Evolutionary conservation across 2,797 vertebrate species (phyloP).

Genomic region (Halcyon chelicuti): DNA sequence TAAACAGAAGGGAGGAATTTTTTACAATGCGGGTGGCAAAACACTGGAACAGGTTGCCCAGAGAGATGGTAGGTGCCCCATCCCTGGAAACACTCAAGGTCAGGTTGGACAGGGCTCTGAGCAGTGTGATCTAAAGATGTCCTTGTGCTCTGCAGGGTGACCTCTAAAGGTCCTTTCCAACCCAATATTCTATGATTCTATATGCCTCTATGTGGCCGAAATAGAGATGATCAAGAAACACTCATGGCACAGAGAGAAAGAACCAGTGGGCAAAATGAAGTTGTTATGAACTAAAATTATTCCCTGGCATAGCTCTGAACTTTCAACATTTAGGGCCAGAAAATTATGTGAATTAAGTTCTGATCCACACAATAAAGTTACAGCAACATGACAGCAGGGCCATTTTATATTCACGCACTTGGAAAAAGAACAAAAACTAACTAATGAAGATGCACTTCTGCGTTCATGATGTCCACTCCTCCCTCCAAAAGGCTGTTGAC

Average conservation of each 20-base stretch:
- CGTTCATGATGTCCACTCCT: neutral
- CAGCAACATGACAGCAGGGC: neutral
- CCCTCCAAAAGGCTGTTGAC: neutral
- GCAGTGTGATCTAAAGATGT: neutral
- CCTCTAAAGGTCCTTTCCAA: neutral
- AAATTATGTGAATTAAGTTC: slow-evolving; percentile 29
- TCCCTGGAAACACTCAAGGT: neutral
- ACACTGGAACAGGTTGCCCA: neutral
- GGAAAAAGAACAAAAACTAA: neutral
- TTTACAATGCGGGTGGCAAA: neutral
- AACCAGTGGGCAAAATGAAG: neutral
- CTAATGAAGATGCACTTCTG: neutral
- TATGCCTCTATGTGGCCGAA: neutral
- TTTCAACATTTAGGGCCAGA: neutral
- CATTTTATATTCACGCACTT: neutral
- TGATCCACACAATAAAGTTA: slow-evolving; percentile 8
- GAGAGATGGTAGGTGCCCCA: neutral
- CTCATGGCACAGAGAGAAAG: neutral
- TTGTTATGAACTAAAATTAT: neutral
- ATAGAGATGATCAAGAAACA: neutral
- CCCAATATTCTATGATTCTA: neutral
- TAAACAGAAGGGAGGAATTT: neutral
- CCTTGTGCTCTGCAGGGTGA: neutral
- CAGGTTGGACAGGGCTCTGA: neutral
- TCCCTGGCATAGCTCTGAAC: slow-evolving; percentile 22